A percentile compares a stretch with the other conserved stretches of the same genome.
phyloP scores from a whole-genome alignment of 2,797 vertebrate genomes.

The Gallirallus australis region DNA sequence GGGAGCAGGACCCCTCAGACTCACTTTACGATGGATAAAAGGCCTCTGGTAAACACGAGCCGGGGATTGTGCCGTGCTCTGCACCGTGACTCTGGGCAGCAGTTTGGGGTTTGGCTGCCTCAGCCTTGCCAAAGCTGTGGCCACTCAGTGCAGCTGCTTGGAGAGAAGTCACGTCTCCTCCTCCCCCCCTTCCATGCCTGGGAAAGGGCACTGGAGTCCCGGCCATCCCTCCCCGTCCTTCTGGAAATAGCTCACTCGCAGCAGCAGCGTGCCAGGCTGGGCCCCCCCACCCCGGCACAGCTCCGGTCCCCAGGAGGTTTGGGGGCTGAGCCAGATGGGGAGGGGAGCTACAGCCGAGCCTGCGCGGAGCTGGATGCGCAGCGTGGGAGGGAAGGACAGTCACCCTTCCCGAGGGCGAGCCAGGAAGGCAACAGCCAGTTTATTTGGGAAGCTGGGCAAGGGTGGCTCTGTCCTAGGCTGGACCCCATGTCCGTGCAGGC shows the following conservation, averaged over 20 bases:
- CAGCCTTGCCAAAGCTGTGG: rapidly evolving
- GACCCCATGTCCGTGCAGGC: neutral
- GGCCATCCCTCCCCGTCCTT: rapidly evolving
- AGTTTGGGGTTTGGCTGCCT: rapidly evolving
- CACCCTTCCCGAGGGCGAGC: rapidly evolving
- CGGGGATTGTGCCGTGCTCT: rapidly evolving
- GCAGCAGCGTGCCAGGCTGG: neutral
- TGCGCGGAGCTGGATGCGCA: rapidly evolving
- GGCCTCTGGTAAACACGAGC: neutral
- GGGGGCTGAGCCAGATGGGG: too few species aligned
- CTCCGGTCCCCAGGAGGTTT: rapidly evolving
- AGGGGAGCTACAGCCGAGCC: rapidly evolving
- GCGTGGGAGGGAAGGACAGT: neutral
- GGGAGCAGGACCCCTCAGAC: too few species aligned
- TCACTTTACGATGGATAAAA: neutral
- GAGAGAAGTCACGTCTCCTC: neutral
- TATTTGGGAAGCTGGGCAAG: neutral
- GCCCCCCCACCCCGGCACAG: rapidly evolving
- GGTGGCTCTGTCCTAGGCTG: neutral
- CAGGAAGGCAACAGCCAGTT: neutral
- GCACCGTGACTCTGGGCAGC: rapidly evolving
- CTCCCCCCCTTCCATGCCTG: neutral
- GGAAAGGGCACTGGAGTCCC: neutral
- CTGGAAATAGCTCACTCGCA: neutral
- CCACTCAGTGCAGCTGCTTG: neutral